Evolutionary conservation across 2,113 vertebrate genomes (phyloP).

Genomic region (Empidonax traillii): DNA sequence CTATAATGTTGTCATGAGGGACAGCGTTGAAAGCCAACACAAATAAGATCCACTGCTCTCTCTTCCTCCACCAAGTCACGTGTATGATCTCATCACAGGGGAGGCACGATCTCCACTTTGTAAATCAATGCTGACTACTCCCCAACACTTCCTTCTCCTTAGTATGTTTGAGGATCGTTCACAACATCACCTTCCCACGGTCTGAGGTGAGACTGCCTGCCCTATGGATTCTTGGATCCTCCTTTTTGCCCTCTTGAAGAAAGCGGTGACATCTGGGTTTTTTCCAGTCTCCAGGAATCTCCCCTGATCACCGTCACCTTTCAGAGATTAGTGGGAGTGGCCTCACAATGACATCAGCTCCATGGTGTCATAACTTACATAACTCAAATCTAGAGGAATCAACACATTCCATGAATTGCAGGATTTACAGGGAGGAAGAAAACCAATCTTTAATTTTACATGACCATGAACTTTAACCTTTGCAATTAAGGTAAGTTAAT

Average conservation of each 20-base stretch:
- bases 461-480: neutral
- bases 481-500: neutral
- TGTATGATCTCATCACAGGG: rapidly evolving
- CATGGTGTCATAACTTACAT: neutral
- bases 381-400: neutral
- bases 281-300: neutral
- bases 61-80: neutral
- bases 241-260: neutral
- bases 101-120: neutral
- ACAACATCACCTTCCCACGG: neutral
- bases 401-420: neutral
- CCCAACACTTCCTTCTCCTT: neutral
- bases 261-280: neutral
- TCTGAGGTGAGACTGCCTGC: neutral
- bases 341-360: neutral
- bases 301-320: neutral
- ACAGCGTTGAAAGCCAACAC: neutral
- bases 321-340: neutral
- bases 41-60: neutral
- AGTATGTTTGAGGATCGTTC: neutral
- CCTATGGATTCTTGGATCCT: neutral
- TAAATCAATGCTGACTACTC: neutral
- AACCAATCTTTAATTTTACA: neutral
- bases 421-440: neutral
- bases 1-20: neutral